Conservation (phyloP, 2,888 invertebrate genomes). For the Myopa testacea region DNA sequence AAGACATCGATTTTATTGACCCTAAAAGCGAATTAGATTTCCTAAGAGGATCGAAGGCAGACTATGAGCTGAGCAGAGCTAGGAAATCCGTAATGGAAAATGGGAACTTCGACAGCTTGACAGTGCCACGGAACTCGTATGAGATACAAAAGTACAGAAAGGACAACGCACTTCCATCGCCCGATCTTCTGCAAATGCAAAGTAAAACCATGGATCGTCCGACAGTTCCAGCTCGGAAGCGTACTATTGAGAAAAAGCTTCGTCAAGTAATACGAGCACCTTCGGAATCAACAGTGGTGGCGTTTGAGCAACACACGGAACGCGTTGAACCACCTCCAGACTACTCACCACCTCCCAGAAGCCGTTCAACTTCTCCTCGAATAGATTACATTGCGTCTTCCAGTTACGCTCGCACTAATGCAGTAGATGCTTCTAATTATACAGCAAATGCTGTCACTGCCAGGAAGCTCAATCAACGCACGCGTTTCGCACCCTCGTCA, state of each 20-base stretch:
- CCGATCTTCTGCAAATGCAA: conserved; percentile 65
- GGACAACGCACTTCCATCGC: conserved; percentile 25
- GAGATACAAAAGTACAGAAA: conserved; percentile 15
- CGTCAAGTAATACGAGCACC: conserved; percentile 62
- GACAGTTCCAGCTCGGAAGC: conserved; percentile 77
- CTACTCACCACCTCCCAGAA: conserved; percentile 74
- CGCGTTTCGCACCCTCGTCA: conserved; percentile 73
- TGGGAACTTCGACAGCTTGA: conserved; percentile 72
- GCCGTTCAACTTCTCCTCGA: conserved; percentile 65
- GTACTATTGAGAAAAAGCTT: conserved; percentile 72
- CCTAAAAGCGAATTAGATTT: background rate
- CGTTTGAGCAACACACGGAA: conserved; percentile 60
- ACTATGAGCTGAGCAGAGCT: background rate
- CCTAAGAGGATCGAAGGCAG: background rate
- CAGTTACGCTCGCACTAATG: conserved; percentile 35
- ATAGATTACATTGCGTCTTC: conserved; percentile 52
- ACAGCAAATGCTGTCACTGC: conserved; percentile 22
- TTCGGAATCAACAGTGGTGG: conserved; percentile 69
- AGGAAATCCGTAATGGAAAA: conserved; percentile 64
- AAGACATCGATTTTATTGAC: background rate
- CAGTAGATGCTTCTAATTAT: conserved; percentile 38
- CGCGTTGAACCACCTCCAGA: conserved; percentile 78
- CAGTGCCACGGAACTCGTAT: conserved; percentile 71
- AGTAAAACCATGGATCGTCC: conserved; percentile 68
- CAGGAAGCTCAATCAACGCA: conserved; percentile 73